A percentile compares a stretch with the other conserved stretches of the same genome.
These are phyloP conservation scores for Catamblyrhynchus diadema DNA, from an alignment of 2,797 vertebrate genomes.

Conservation along the genomic window DNA sequence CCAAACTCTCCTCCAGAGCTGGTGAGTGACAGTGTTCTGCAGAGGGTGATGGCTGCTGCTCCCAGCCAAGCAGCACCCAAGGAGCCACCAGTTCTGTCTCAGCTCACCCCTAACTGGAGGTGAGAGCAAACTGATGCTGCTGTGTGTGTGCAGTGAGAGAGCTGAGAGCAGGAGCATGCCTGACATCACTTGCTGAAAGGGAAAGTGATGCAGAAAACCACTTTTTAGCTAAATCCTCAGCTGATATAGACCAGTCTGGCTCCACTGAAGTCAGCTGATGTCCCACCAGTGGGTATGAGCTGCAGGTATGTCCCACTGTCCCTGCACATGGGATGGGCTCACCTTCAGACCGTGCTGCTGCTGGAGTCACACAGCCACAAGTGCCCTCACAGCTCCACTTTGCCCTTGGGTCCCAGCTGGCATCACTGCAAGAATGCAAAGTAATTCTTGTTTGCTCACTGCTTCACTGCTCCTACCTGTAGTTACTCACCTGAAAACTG, in stretches of 20 bases:
- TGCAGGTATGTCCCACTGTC: background rate
- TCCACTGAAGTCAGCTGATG: background rate
- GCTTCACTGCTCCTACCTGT: background rate
- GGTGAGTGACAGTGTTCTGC: background rate
- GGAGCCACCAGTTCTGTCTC: background rate
- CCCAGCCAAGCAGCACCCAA: background rate
- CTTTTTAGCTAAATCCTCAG: background rate
- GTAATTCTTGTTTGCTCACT: background rate
- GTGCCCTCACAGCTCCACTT: background rate
- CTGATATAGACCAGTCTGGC: background rate
- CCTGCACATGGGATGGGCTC: background rate
- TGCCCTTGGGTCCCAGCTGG: background rate
- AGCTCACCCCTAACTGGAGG: background rate
- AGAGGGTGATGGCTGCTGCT: background rate
- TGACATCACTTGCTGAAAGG: background rate
- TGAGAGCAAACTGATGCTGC: background rate
- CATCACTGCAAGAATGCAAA: background rate
- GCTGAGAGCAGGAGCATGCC: background rate
- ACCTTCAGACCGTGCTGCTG: accelerated
- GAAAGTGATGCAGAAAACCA: background rate
- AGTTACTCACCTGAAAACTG: background rate
- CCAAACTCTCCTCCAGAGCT: background rate
- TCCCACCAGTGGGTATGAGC: background rate
- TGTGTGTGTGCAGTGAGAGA: background rate
- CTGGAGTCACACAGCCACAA: background rate